Evolutionary conservation across 2,888 invertebrate genomes (phyloP), one percentile per base, ranked within the genome.

Genomic region (Campoplex capitator): DNA sequence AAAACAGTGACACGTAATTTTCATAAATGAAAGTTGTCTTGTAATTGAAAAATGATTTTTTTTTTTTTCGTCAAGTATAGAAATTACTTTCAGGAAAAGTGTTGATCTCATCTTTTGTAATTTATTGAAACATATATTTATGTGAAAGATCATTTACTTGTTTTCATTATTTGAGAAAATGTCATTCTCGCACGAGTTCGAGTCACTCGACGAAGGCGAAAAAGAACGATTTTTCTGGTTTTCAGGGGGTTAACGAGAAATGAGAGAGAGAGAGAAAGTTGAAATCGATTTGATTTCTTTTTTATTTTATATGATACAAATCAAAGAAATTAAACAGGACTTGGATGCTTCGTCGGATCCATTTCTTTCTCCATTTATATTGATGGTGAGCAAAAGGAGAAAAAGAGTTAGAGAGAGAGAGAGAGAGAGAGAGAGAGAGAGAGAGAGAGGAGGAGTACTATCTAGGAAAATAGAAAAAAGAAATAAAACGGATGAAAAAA

Each of bases 271-370:
- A 74, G 54, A 70, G 45, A 65, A 68, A 80, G 73, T 48, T 56
- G 78, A 80, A 86, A 88, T 78, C 51, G 67, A 77, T 77, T 67
- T 51, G 48, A 67, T 77, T 77, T 48, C 32, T 73, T 56, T 74
- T 73, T 74, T 76, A 28, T 54, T 85, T 84, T 79, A 86, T 88
- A 86, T 82, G 76, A 74, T 84, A 86, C 82, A 84, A 86, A 82
- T 80, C 82, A 83, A 83, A 87, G 84, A 88, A 88, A 86, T 88
- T 86, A 86, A 86, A 88, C 86, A 86, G 76, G 83, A 84, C 85
- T 85, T 85, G 83, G 83, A 83, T 70, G 84, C 83, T 88, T 79
- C 82, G 83, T 78, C 68, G 82, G 79, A 82, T 83, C 70, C 71
- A 75, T 65, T 75, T 87, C 78, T 78, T 38, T 70, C 51, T 42